A percentile compares a stretch with the other conserved stretches of the same genome.
Conservation (phyloP, 2,888 invertebrate genomes). For the Molanna angustata region DNA sequence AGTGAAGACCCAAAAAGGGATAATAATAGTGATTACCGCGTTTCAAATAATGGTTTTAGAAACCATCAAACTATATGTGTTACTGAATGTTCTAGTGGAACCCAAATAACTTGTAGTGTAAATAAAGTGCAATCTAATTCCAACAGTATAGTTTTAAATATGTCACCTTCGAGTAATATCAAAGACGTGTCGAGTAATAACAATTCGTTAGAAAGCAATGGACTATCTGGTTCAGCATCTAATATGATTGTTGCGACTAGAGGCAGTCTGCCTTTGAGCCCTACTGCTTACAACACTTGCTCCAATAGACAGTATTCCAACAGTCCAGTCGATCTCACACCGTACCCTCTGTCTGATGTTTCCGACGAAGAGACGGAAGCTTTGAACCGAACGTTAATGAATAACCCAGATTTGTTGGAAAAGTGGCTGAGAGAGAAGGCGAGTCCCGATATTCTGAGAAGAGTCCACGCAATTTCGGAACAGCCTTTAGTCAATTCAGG, state of each 20-base stretch:
- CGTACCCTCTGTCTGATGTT: constrained; percentile 33
- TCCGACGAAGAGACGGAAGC: constrained; percentile 48
- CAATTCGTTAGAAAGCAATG: too few species aligned
- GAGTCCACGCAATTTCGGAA: constrained; percentile 58
- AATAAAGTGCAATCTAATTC: constrained; percentile 14
- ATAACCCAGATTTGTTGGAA: constrained; percentile 67
- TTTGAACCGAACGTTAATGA: constrained; percentile 45
- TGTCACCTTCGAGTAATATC: constrained; percentile 40
- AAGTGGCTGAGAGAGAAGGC: constrained; percentile 77
- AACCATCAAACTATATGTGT: constrained; percentile 29
- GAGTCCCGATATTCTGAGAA: constrained; percentile 60
- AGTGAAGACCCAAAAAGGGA: constrained; percentile 4
- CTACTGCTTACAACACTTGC: constrained; percentile 14
- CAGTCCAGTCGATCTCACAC: constrained; percentile 21
- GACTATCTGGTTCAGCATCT: constrained; percentile 43
- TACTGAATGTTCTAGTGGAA: constrained; percentile 24
- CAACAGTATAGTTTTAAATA: constrained; percentile 11
- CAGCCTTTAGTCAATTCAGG: constrained; percentile 51
- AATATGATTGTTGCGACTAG: constrained; percentile 36
- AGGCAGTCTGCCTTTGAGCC: constrained; percentile 19
- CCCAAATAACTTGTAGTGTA: constrained; percentile 3
- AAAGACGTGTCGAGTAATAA: constrained; percentile 48
- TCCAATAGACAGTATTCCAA: constrained; percentile 22
- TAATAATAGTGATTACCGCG: not conserved
- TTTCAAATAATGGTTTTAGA: constrained; percentile 20